Evolutionary conservation across 1,140 invertebrate genomes (phyloP), one percentile per base, ranked within the genome.

Genomic region (Lanistes nyassanus): DNA sequence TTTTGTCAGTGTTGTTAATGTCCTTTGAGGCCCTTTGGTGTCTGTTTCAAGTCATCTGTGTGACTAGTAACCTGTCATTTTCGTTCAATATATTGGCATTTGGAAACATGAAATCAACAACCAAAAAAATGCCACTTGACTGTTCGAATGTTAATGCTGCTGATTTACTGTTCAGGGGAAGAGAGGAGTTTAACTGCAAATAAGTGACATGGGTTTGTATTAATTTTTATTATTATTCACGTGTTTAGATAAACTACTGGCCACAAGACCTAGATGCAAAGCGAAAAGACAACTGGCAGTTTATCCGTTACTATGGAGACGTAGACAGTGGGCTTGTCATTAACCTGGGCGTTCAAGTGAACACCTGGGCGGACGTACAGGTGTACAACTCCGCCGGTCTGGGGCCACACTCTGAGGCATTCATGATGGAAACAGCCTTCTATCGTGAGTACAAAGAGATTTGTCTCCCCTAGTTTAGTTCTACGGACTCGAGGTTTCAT

Each of bases 371-470:
- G 0, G 96, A 92, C 81, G 96, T 97, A 2, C 98, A 98, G 95
- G 97, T 95, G 0, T 98, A 97, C 84, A 99, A 99, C 90, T 93
- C 94, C 1, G 97, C 97, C 21, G 97, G 97, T 60, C 95, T 97
- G 89, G 97, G 97, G 19, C 83, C 83, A 37, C 64, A 68, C 16
- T 81, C 78, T 51, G 80, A 82, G 42, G 66, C 69, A 26, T 84
- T 75, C 74, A 75, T 80, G 26, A 79, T 80, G 75, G 83, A 84
- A 66, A 81, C 83, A 0, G 64, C 79, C 6, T 76, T 79, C 67
- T 60, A 72, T 70, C 78, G 82, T 83, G 76, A 73, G 76, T 62
- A 65, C 9, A 47, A 6, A n/a, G n/a, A n/a, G n/a, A n/a, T n/a
- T n/a, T n/a, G n/a, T n/a, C n/a, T n/a, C n/a, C n/a, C n/a, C n/a